Base-by-base conservation (phyloP, 2,797 vertebrate species). In the Falco berigora region DNA sequence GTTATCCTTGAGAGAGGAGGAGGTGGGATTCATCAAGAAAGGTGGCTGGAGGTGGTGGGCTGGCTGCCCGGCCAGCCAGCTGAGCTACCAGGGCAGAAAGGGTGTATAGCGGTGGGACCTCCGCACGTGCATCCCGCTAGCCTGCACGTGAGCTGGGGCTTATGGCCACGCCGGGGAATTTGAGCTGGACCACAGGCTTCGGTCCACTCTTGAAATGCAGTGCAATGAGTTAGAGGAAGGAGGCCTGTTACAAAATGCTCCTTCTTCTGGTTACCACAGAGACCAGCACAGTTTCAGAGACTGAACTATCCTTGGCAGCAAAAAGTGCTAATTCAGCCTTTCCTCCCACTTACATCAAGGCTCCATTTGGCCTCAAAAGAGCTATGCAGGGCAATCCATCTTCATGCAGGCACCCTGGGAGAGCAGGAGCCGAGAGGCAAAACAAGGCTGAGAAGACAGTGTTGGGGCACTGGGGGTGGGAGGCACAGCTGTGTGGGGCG, bases 261-360 rank as follows among this genome's bases (percentile, higher is more conserved):
- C 59, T 94, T 6, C 69, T 91, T 90, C 40, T 92, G 79, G 71
- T 95, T 96, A 34, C 94, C 78, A 64, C 74, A 91, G 90, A 88
- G 86, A 95, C 81, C 49, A 66, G 63, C 47, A 78, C 0, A 0
- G 55, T 83, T 90, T 84, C 19, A 16, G 91, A 83, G 53, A 19
- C 82, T 62, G 49, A 87, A 46, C 84, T 82, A 64, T 36, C 78
- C 88, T 80, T 74, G 32, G 88, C 78, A 96, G 75, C 72, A 89
- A 74, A 88, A 95, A 91, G 42, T 87, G 94, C 84, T 61, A 85
- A 86, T 87, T 94, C 94, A 94, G 90, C 63, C 72, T 72, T 92
- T 91, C 42, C 56, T 92, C 38, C 53, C 22, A 25, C 71, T 82
- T 87, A 14, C 22, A 12, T 38, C 40, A 49, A 61, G 64, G 59